phyloP scores from a whole-genome alignment of 2,113 vertebrate species.

The Formicarius rufipectus region DNA sequence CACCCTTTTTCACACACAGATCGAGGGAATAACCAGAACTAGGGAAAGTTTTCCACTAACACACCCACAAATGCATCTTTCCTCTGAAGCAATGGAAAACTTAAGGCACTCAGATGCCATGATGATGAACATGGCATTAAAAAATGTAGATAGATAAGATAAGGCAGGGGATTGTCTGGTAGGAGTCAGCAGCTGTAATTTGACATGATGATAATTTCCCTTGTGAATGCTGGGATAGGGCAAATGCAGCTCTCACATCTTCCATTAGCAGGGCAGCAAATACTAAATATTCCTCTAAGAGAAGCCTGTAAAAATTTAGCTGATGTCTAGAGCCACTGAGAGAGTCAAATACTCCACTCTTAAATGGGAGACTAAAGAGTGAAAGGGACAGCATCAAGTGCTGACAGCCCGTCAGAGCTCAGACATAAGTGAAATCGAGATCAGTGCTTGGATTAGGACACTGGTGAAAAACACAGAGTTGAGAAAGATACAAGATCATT shows the following conservation, averaged over 20 bases:
- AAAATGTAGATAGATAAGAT: constrained; percentile 63
- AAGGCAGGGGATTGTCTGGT: constrained; percentile 27
- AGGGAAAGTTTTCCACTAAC: not conserved
- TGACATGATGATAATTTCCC: constrained; percentile 28
- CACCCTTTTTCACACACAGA: not conserved
- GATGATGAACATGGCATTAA: constrained; percentile 41
- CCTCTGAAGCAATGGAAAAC: constrained; percentile 55
- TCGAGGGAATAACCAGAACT: not conserved
- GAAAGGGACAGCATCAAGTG: not conserved
- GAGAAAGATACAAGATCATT: not conserved
- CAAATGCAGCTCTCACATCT: not conserved
- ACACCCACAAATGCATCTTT: not conserved
- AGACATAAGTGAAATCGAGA: not conserved
- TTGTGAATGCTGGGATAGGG: not conserved
- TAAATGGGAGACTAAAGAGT: not conserved
- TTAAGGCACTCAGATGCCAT: constrained; percentile 43
- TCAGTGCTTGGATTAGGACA: not conserved
- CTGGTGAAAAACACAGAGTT: not conserved
- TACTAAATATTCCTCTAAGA: not conserved
- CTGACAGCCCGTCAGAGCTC: not conserved
- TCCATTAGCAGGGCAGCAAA: constrained; percentile 19
- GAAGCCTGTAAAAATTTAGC: not conserved
- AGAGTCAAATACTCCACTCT: not conserved
- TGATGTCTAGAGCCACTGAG: not conserved
- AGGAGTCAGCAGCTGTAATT: constrained; percentile 27